Evolutionary conservation across 2,797 vertebrate species (phyloP).

Genomic region (Trachops cirrhosus): DNA sequence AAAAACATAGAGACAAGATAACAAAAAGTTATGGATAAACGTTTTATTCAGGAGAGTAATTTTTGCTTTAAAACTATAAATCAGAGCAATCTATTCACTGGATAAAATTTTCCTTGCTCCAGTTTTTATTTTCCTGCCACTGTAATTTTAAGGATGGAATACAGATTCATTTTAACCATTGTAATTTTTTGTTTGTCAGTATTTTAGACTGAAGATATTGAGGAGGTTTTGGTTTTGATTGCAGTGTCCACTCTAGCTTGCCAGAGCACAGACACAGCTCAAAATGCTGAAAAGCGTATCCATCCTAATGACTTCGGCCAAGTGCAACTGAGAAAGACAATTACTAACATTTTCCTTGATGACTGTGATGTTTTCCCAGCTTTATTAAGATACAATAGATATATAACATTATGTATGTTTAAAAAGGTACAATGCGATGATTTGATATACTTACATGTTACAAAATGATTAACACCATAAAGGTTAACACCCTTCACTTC

Average conservation of each 20-base stretch:
- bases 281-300: neutral
- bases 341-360: neutral
- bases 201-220: neutral
- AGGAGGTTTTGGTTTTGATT: neutral
- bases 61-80: conserved; percentile 52
- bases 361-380: neutral
- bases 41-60: neutral
- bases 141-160: neutral
- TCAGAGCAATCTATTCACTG: neutral
- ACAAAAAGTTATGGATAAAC: neutral
- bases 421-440: neutral
- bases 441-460: neutral
- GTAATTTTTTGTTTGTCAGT: neutral
- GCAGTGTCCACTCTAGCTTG: neutral
- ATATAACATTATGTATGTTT: neutral
- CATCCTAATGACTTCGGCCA: neutral
- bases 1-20: conserved; percentile 16
- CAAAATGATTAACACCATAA: neutral
- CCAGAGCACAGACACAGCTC: neutral
- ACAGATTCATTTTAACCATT: neutral
- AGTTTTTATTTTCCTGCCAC: conserved; percentile 29
- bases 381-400: neutral
- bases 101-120: neutral
- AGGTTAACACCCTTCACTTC: neutral
- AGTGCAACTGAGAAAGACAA: neutral